These are phyloP conservation scores for Diplogasteroides magnus DNA, from an alignment of 1,140 invertebrate genomes.

Conservation along the genomic window DNA sequence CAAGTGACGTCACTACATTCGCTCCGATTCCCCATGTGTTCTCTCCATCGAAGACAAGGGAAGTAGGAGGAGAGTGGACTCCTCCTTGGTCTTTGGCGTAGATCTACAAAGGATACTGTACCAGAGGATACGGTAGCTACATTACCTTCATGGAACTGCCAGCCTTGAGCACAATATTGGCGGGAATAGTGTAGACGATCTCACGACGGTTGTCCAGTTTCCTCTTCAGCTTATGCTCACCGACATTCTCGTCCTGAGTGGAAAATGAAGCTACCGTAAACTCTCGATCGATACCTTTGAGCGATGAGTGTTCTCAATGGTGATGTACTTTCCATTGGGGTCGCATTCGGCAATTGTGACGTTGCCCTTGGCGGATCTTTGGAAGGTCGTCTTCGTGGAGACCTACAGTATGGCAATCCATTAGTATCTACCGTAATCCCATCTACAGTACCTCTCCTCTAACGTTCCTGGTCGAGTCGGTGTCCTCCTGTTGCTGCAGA, in stretches of 20 bases:
- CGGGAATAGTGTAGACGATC: slow-evolving; percentile 54
- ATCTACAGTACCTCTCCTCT: slow-evolving; percentile 52
- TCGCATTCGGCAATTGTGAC: slow-evolving; percentile 59
- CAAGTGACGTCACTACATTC: slow-evolving; percentile 55
- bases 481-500: slow-evolving; percentile 55
- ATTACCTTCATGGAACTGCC: slow-evolving; percentile 41
- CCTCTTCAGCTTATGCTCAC: slow-evolving; percentile 49
- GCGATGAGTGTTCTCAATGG: slow-evolving; percentile 58
- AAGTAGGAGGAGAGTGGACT: slow-evolving; percentile 46
- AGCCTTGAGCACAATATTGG: slow-evolving; percentile 41
- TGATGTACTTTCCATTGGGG: slow-evolving; percentile 60
- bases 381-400: slow-evolving; percentile 61
- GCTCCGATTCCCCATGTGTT: slow-evolving; percentile 57
- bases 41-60: slow-evolving; percentile 51
- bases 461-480: slow-evolving; percentile 54
- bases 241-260: slow-evolving; percentile 52
- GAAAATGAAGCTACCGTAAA: background rate
- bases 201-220: slow-evolving; percentile 53
- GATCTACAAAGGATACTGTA: slow-evolving; percentile 50
- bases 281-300: slow-evolving; percentile 37
- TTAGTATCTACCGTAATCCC: background rate
- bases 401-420: slow-evolving; percentile 39
- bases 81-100: slow-evolving; percentile 52
- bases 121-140: no score
- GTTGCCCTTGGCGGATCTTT: slow-evolving; percentile 49